Conservation (phyloP, 2,797 vertebrate genomes). For the Poeciliopsis infans region DNA sequence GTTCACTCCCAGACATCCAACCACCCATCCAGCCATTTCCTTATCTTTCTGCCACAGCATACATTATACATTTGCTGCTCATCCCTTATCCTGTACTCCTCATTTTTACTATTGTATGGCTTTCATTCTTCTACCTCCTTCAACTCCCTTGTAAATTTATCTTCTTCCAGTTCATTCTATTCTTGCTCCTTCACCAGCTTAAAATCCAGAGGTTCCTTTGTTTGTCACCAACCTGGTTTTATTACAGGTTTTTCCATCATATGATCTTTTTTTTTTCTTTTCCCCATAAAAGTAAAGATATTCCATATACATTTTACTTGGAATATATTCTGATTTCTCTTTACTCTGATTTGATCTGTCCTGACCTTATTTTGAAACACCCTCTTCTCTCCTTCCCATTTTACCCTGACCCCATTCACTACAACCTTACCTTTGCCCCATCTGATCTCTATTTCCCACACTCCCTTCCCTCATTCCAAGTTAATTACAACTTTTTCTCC, state of each 20-base stretch:
- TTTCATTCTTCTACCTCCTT: constrained; percentile 22
- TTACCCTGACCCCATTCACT: background rate
- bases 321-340: constrained; percentile 13
- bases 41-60: constrained; percentile 51
- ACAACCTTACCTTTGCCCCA: constrained; percentile 2
- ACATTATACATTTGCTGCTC: constrained; percentile 34
- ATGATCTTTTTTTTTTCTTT: background rate
- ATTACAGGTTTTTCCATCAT: background rate
- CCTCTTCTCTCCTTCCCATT: background rate
- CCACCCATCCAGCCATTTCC: constrained; percentile 26
- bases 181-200: constrained; percentile 2
- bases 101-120: constrained; percentile 30
- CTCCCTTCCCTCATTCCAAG: background rate
- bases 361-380: background rate
- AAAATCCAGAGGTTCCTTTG: constrained; percentile 21
- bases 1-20: constrained; percentile 19
- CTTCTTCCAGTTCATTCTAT: constrained; percentile 34
- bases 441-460: constrained; percentile 6
- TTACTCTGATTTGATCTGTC: constrained; percentile 11
- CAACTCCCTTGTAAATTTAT: constrained; percentile 32
- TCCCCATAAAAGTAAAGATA: background rate
- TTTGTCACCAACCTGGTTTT: constrained; percentile 21
- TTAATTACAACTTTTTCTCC: background rate
- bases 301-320: background rate
- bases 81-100: constrained; percentile 39